Percentiles rank a stretch among this genome's conserved stretches.
These are phyloP conservation scores for Melanogrammus aeglefinus DNA, from an alignment of 2,797 vertebrate genomes.

Conservation along the genomic window DNA sequence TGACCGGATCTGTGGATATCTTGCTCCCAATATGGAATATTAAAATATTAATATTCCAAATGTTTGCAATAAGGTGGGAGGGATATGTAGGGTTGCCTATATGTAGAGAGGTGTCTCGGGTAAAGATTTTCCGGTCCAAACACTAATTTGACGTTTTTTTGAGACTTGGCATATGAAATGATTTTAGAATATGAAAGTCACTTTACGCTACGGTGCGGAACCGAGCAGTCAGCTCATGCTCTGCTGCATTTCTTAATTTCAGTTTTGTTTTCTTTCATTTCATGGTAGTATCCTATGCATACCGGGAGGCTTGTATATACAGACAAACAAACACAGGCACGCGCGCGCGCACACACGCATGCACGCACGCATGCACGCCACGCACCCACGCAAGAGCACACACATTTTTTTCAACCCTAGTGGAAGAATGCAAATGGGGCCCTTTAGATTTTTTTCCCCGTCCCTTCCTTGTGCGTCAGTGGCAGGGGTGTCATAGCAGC, in stretches of 20 bases:
- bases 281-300: background rate
- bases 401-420: constrained; percentile 9
- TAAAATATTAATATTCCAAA: background rate
- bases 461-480: constrained; percentile 41
- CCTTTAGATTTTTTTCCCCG: constrained; percentile 59
- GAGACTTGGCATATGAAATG: background rate
- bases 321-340: background rate
- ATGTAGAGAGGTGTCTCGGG: background rate
- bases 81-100: background rate
- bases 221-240: too few relatives aligned
- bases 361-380: background rate
- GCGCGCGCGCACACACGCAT: background rate
- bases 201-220: background rate
- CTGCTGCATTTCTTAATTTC: background rate
- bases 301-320: background rate
- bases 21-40: background rate
- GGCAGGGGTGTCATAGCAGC: constrained; percentile 39
- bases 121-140: background rate
- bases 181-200: background rate
- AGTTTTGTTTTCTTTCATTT: background rate
- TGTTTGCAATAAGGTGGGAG: background rate
- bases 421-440: constrained; percentile 61
- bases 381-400: background rate
- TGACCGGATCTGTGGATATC: background rate
- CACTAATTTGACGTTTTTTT: background rate